phyloP scores from a whole-genome alignment of 2,113 vertebrate species.

The Xiphias gladius region DNA sequence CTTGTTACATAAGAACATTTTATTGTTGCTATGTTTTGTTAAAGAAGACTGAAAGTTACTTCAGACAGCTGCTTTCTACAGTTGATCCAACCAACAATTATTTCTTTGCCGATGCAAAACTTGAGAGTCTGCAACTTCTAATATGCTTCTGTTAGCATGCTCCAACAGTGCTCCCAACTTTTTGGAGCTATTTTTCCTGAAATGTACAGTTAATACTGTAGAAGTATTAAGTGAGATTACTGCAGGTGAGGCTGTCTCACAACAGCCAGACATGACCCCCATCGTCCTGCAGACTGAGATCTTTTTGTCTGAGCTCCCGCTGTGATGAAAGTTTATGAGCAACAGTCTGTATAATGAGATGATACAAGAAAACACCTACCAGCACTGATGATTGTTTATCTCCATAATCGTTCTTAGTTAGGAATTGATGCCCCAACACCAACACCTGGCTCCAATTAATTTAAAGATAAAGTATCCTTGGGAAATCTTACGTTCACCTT shows the following conservation, averaged over 20 bases:
- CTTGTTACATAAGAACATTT: not conserved
- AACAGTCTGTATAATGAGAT: conserved; percentile 19
- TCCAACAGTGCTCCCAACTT: not conserved
- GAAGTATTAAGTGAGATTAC: not conserved
- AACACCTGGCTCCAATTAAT: too few species aligned
- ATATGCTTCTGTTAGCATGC: not conserved
- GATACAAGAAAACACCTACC: not conserved
- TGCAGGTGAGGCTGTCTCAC: not conserved
- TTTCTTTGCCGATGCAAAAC: conserved; percentile 7
- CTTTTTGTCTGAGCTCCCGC: conserved; percentile 12
- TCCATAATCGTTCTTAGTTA: not conserved
- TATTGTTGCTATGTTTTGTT: too few species aligned
- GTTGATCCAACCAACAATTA: not conserved
- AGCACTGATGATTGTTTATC: not conserved
- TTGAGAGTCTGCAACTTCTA: not conserved
- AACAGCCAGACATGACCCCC: not conserved
- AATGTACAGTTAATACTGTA: not conserved
- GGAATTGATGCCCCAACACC: not conserved
- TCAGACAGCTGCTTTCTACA: not conserved
- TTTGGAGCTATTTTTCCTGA: not conserved
- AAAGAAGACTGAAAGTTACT: not conserved
- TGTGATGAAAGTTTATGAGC: conserved; percentile 37
- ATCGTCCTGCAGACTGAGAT: conserved; percentile 5
- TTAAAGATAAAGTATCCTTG: not conserved
- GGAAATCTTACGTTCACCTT: too few species aligned